Conservation (phyloP, 2,797 vertebrate genomes). For the Thalassophryne amazonica region DNA sequence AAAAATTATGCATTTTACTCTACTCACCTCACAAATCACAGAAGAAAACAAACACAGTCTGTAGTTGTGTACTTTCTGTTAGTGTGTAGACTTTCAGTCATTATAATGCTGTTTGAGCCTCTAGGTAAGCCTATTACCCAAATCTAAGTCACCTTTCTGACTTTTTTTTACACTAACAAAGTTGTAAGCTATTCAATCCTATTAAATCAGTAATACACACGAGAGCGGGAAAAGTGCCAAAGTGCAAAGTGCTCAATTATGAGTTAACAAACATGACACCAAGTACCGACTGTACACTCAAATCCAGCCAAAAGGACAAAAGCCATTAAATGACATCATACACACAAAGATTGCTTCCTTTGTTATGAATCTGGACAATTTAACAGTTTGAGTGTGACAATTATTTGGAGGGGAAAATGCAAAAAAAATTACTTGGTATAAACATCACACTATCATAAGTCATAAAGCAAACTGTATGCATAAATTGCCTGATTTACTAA, state of each 20-base stretch:
- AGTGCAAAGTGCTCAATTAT: slow-evolving; percentile 28
- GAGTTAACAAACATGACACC: too few relatives aligned
- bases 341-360: too few relatives aligned
- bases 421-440: too few relatives aligned
- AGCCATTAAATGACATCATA: too few relatives aligned
- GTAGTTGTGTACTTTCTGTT: slow-evolving; percentile 12
- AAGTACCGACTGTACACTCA: too few relatives aligned
- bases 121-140: slow-evolving; percentile 55
- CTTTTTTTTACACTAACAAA: slow-evolving; percentile 53
- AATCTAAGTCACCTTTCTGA: slow-evolving; percentile 62
- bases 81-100: slow-evolving; percentile 8
- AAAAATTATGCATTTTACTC: slow-evolving; percentile 32
- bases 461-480: too few relatives aligned
- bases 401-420: too few relatives aligned
- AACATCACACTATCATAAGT: too few relatives aligned
- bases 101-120: slow-evolving; percentile 42
- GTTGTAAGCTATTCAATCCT: slow-evolving; percentile 64
- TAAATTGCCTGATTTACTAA: too few relatives aligned
- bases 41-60: not conserved
- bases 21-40: slow-evolving; percentile 7
- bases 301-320: too few relatives aligned
- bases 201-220: slow-evolving; percentile 63
- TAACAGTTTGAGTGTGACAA: too few relatives aligned
- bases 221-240: slow-evolving; percentile 27
- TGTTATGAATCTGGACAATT: too few relatives aligned